A percentile compares a stretch with the other conserved stretches of the same genome.
Evolutionary conservation across 2,797 vertebrate species (phyloP).

Genomic region (Corythornis leucogaster): DNA sequence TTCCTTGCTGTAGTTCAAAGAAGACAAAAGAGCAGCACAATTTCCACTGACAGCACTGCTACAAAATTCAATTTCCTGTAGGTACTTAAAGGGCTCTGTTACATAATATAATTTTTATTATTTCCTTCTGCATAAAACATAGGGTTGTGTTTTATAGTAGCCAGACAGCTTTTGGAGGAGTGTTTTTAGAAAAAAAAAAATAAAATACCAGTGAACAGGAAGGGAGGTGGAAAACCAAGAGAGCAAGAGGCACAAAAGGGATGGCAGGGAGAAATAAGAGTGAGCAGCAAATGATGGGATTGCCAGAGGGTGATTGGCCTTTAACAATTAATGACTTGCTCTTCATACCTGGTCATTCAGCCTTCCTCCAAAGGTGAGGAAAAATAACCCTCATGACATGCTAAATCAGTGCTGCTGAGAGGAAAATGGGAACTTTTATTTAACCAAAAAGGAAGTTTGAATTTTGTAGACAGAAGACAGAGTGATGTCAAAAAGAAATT

Average conservation of each 20-base stretch:
- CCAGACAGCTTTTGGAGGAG: not conserved
- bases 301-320: slow-evolving; percentile 24
- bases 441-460: not conserved
- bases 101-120: not conserved
- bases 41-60: not conserved
- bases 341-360: slow-evolving; percentile 20
- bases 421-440: not conserved
- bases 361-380: slow-evolving; percentile 10
- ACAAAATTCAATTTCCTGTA: not conserved
- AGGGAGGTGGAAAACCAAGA: not conserved
- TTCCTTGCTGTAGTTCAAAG: not conserved
- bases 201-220: not conserved
- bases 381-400: not conserved
- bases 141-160: not conserved
- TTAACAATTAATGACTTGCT: slow-evolving; percentile 43
- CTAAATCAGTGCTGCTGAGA: not conserved
- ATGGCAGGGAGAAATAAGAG: not conserved
- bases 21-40: not conserved
- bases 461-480: not conserved
- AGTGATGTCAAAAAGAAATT: not conserved
- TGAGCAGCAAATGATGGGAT: not conserved
- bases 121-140: not conserved
- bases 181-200: not conserved
- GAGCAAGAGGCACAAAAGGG: not conserved
- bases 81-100: not conserved